Evolutionary conservation across 2,797 vertebrate species (phyloP).

Genomic region (Acipenser ruthenus): DNA sequence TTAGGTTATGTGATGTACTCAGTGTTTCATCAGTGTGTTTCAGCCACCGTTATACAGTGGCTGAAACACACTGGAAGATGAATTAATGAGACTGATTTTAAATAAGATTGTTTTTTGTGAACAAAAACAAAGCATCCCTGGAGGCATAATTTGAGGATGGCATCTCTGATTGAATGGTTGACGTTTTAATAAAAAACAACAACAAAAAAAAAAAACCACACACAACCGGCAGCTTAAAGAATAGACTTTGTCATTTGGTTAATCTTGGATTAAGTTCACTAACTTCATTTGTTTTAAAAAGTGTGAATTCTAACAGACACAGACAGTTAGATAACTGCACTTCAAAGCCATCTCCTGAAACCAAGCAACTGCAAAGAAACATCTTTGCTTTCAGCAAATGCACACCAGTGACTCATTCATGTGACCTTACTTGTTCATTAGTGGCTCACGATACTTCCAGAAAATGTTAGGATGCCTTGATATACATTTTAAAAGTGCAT

Average conservation of each 20-base stretch:
- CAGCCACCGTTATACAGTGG: too few relatives aligned
- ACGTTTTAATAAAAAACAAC: background rate
- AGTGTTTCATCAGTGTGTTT: too few relatives aligned
- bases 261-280: conserved; percentile 41
- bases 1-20: too few relatives aligned
- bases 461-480: conserved; percentile 42
- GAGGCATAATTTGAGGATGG: too few relatives aligned
- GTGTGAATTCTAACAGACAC: conserved; percentile 29
- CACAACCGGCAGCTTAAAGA: background rate
- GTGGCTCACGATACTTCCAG: conserved; percentile 38
- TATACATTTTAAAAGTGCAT: conserved; percentile 32
- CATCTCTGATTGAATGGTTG: too few relatives aligned
- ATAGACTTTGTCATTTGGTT: conserved; percentile 26
- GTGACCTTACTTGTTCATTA: conserved; percentile 54
- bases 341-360: conserved; percentile 41
- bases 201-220: background rate
- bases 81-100: too few relatives aligned
- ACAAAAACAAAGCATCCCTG: too few relatives aligned
- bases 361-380: conserved; percentile 27
- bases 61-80: too few relatives aligned
- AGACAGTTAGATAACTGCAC: conserved; percentile 39
- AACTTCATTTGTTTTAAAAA: conserved; percentile 28
- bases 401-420: conserved; percentile 40
- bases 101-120: too few relatives aligned
- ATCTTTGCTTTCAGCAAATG: conserved; percentile 36